Conservation (phyloP, 1,140 invertebrate species). For the Drosophila subpulchrella region DNA sequence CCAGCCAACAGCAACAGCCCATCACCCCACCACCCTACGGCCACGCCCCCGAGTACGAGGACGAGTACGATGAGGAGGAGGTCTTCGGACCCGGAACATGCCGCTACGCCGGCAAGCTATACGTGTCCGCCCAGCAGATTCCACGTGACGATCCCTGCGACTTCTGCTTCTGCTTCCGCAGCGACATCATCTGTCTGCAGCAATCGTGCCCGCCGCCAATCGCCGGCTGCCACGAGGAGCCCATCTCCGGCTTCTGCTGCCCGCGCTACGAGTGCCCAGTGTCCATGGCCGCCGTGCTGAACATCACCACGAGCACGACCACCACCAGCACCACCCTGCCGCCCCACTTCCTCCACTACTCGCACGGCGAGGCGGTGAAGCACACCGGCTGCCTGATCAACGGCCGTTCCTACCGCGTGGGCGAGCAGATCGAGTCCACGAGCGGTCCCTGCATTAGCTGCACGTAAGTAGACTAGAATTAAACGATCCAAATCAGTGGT, state of each 20-base stretch:
- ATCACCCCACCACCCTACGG: slow-evolving; percentile 80
- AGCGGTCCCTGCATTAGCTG: slow-evolving; percentile 96
- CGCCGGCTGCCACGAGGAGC: slow-evolving; percentile 94
- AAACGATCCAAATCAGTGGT: not conserved
- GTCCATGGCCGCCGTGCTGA: slow-evolving; percentile 91
- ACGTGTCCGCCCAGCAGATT: slow-evolving; percentile 97
- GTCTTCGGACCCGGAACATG: slow-evolving; percentile 94
- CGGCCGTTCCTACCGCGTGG: slow-evolving; percentile 92
- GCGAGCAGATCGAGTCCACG: slow-evolving; percentile 92
- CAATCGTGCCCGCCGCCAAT: slow-evolving; percentile 97
- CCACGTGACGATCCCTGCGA: slow-evolving; percentile 97
- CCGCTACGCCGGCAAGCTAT: slow-evolving; percentile 95
- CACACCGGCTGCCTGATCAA: slow-evolving; percentile 93
- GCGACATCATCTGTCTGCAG: slow-evolving; percentile 97
- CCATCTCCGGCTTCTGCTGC: slow-evolving; percentile 96
- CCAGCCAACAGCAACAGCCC: slow-evolving; percentile 52
- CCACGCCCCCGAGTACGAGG: slow-evolving; percentile 84
- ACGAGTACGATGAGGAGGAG: slow-evolving; percentile 89
- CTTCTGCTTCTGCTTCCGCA: slow-evolving; percentile 98
- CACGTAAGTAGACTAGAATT: slow-evolving; percentile 89
- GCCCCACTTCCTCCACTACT: slow-evolving; percentile 91
- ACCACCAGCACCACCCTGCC: slow-evolving; percentile 94
- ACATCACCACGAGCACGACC: slow-evolving; percentile 92
- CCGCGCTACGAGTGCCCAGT: slow-evolving; percentile 97
- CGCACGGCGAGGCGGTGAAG: slow-evolving; percentile 90